Base-by-base conservation (phyloP, 2,888 invertebrate species). In the Hololepta plana region DNA sequence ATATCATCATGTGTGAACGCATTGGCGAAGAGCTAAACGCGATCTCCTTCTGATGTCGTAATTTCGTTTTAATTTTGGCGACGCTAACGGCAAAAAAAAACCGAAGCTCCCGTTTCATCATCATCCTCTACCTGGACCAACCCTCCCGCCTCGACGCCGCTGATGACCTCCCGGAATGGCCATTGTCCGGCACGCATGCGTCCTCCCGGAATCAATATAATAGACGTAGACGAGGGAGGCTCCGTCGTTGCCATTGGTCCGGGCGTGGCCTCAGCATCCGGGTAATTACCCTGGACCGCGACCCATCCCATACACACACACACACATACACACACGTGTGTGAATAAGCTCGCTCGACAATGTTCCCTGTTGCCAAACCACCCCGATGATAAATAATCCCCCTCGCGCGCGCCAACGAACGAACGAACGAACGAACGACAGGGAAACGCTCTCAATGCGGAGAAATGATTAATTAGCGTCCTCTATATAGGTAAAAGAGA, bases 201-300 rank as follows among this genome's bases (percentile, higher is more conserved):
- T 45, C 41, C 38, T 41, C 33, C 29, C 27, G 22, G 28, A 42
- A 42, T 42, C 45, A 40, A 50, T 49, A 48, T 46, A 46, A 39
- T 35, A 33, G 36, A 40, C 38, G 26, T 24, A 23, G 23, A 19
- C 15, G 23, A 15, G 11, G 22, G 16, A 22, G 12, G 13, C 38
- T 36, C 38, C 39, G 34, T 33, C 37, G 34, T 39, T 42, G 45
- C 50, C 43, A 53, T 53, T 53, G 53, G 55, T 47, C 45, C 45
- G 49, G 53, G 51, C 49, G 50, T 47, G 40, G 52, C 46, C 43
- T 49, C 48, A 45, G 47, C 49, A 49, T 49, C 51, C 47, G 49
- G 47, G 52, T 53, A 53, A 53, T 53, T 53, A 52, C 49, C 52
- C 57, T 57, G 60, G 57, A 55, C 50, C 43, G 42, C 45, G 41